These are phyloP conservation scores for Danio choprae DNA, from an alignment of 2,797 vertebrate species.

Conservation along the genomic window DNA sequence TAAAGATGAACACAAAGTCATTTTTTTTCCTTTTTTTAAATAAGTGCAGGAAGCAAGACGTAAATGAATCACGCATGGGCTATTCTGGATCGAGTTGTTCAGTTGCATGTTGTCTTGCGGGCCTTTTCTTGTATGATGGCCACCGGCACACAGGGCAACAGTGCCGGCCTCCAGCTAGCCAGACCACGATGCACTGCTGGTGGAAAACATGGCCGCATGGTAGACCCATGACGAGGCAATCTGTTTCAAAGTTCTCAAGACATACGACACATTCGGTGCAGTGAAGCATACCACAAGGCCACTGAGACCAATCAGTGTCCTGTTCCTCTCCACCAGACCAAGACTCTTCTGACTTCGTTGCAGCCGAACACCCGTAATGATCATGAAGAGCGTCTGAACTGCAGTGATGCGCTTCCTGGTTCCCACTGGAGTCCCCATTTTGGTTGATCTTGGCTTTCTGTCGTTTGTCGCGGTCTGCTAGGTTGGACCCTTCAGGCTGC, in stretches of 20 bases:
- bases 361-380: not conserved
- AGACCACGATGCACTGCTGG: slow-evolving; percentile 94
- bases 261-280: slow-evolving; percentile 96
- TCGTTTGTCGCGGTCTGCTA: slow-evolving; percentile 46
- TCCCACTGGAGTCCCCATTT: slow-evolving; percentile 3
- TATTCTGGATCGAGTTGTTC: slow-evolving; percentile 55
- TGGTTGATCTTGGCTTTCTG: not conserved
- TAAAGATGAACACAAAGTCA: slow-evolving; percentile 84
- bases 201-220: slow-evolving; percentile 97
- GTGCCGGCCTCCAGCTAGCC: slow-evolving; percentile 89
- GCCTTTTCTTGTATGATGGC: slow-evolving; percentile 94
- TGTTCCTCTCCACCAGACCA: slow-evolving; percentile 73
- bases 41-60: slow-evolving; percentile 73
- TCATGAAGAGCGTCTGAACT: slow-evolving; percentile 18
- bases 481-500: slow-evolving; percentile 15
- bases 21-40: slow-evolving; percentile 66
- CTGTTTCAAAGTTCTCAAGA: slow-evolving; percentile 89
- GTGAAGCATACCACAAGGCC: slow-evolving; percentile 86
- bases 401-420: slow-evolving; percentile 30
- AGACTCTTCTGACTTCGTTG: slow-evolving; percentile 67
- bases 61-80: slow-evolving; percentile 50
- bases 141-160: slow-evolving; percentile 97
- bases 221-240: slow-evolving; percentile 90
- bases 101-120: slow-evolving; percentile 68
- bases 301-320: slow-evolving; percentile 85